Base-by-base conservation (phyloP, 2,888 invertebrate genomes). In the Ypsolopha scabrella region DNA sequence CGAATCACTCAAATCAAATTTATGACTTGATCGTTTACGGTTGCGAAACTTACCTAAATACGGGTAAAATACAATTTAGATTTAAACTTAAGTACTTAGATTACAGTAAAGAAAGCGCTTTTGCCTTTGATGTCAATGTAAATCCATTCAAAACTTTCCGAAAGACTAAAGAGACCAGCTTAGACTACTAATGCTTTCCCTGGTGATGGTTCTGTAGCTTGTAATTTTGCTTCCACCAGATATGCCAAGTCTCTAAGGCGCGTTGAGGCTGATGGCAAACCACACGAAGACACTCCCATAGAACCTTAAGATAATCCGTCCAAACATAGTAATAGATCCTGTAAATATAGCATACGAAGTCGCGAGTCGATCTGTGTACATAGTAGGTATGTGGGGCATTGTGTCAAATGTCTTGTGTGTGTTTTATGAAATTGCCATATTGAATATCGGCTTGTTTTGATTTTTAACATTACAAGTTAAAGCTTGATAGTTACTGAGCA, bases 371-470 rank as follows among this genome's bases (percentile, higher is more conserved):
- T n/a, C n/a, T 36, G n/a, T 62, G 60, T 65, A 60, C 72, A 75
- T 24, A 72, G 75, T 85, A 83, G 85, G 85, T 85, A 85, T 72
- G 85, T 85, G 72, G 4, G 69, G 71, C 75, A 78, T 78, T 76
- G 79, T 80, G 80, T 67, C 70, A 50, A 55, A 45, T 33, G 14
- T 49, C 48, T 49, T 51, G 43, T 50, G 60, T 60, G 58, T 60
- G 58, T 46, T 49, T 45, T 52, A 53, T 55, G 33, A 41, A 9
- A 35, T 46, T 49, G 9, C 38, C 34, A 33, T 46, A 11, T 47
- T 37, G 48, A 45, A 38, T 10, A 24, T 50, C 52, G 46, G 24
- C 24, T 24, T 24, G 24, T 24, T 24, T 24, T 24, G 24, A 24
- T 24, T 24, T 24, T 24, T 24, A 24, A 24, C 24, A 24, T 24